Evolutionary conservation across 2,888 invertebrate genomes (phyloP).

Genomic region (Morpho achilles): DNA sequence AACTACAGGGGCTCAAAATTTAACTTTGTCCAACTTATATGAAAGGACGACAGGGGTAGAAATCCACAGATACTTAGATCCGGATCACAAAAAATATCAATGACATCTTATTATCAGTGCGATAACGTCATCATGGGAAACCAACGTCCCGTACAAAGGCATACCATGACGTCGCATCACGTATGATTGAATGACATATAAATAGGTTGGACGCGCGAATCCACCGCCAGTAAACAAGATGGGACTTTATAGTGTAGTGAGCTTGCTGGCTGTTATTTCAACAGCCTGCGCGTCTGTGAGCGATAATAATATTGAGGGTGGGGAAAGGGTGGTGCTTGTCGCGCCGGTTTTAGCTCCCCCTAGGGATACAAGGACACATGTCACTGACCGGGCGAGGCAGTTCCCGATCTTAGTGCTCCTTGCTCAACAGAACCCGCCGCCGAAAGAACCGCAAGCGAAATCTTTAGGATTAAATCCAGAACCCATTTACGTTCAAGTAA

Average conservation of each 20-base stretch:
- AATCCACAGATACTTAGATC: conserved; percentile 1
- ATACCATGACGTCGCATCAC: conserved; percentile 47
- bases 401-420: conserved; percentile 65
- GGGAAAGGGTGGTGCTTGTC: conserved; percentile 56
- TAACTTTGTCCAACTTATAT: too few relatives aligned
- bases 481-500: conserved; percentile 68
- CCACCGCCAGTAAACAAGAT: conserved; percentile 67
- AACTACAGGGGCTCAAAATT: too few relatives aligned
- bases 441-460: conserved; percentile 51
- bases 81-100: conserved; percentile 14
- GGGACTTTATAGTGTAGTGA: conserved; percentile 57
- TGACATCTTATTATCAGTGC: conserved; percentile 8
- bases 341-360: conserved; percentile 69
- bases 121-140: conserved; percentile 55
- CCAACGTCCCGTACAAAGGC: conserved; percentile 36
- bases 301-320: conserved; percentile 57
- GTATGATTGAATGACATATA: conserved; percentile 59
- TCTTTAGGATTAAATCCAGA: conserved; percentile 48
- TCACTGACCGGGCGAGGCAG: conserved; percentile 58
- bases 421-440: conserved; percentile 42
- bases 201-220: conserved; percentile 59
- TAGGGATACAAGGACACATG: conserved; percentile 52
- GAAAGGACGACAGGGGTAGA: too few relatives aligned
- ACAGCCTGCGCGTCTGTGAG: conserved; percentile 47
- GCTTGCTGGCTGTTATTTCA: conserved; percentile 50